These are phyloP conservation scores for Clusia tigrina DNA, from an alignment of 2,888 invertebrate species.

Conservation along the genomic window DNA sequence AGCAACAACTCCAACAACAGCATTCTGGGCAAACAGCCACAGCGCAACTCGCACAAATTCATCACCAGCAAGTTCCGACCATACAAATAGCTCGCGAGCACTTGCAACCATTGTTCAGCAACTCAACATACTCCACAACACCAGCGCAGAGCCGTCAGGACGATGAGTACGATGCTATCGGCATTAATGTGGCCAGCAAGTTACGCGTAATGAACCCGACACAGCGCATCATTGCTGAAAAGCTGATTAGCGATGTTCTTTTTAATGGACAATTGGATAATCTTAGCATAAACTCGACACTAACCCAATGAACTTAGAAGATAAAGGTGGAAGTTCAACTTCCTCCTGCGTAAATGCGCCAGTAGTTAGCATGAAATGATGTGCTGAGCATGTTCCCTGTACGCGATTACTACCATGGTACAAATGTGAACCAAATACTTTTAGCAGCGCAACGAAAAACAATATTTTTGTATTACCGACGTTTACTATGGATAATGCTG, in stretches of 20 bases:
- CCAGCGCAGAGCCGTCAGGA: constrained; percentile 46
- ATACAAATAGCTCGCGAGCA: constrained; percentile 62
- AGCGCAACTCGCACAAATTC: constrained; percentile 46
- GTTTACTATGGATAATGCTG: too few species aligned
- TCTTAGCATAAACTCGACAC: constrained; percentile 54
- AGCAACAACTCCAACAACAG: constrained; percentile 57
- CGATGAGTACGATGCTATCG: constrained; percentile 62
- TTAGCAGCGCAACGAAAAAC: too few species aligned
- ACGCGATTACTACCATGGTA: too few species aligned
- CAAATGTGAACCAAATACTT: too few species aligned
- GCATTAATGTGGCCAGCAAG: constrained; percentile 62
- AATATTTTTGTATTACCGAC: too few species aligned
- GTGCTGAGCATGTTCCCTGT: too few species aligned
- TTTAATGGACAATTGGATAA: constrained; percentile 62
- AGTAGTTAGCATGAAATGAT: too few species aligned
- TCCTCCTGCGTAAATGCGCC: too few species aligned
- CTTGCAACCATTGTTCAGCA: constrained; percentile 58
- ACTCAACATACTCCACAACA: constrained; percentile 50
- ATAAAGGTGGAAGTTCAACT: neutral
- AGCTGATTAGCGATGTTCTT: constrained; percentile 61
- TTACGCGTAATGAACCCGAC: constrained; percentile 59
- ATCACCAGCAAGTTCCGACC: constrained; percentile 56
- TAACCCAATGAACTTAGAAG: constrained; percentile 49
- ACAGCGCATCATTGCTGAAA: constrained; percentile 62
- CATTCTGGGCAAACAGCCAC: constrained; percentile 25